Conservation (phyloP, 2,113 vertebrate genomes). For the Ophiodon elongatus region DNA sequence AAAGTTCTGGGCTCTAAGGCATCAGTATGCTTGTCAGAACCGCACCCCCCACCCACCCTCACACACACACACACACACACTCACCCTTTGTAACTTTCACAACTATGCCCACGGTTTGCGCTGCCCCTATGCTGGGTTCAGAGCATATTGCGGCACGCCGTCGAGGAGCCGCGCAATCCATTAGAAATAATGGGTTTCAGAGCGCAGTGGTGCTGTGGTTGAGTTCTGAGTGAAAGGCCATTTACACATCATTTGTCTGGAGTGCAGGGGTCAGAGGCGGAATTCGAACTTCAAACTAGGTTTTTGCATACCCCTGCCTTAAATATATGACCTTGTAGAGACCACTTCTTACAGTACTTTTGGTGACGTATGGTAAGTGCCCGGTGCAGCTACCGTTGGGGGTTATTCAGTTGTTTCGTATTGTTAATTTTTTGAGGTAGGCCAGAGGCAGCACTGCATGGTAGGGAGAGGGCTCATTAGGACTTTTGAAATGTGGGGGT, state of each 20-base stretch:
- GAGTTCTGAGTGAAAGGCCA: not conserved
- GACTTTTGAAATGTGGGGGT: not conserved
- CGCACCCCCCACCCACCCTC: no score
- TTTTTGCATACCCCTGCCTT: not conserved
- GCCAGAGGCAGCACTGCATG: not conserved
- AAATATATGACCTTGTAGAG: not conserved
- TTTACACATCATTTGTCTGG: not conserved
- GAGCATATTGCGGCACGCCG: not conserved
- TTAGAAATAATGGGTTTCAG: not conserved
- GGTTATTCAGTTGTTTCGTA: not conserved
- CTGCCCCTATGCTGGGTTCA: not conserved
- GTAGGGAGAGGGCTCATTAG: not conserved
- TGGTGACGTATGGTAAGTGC: not conserved
- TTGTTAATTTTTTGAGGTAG: not conserved
- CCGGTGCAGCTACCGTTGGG: not conserved
- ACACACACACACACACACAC: no score
- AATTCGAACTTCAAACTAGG: not conserved
- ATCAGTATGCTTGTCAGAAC: not conserved
- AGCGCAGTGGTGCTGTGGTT: not conserved
- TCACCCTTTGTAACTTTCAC: no score
- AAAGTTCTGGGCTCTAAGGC: not conserved
- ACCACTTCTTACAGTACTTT: not conserved
- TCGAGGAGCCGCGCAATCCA: not conserved
- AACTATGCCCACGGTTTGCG: not conserved
- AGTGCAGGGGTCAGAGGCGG: not conserved